Percentiles rank a stretch among this genome's conserved stretches.
These are phyloP conservation scores for Leucoma salicis DNA, from an alignment of 2,888 invertebrate genomes.

Conservation along the genomic window DNA sequence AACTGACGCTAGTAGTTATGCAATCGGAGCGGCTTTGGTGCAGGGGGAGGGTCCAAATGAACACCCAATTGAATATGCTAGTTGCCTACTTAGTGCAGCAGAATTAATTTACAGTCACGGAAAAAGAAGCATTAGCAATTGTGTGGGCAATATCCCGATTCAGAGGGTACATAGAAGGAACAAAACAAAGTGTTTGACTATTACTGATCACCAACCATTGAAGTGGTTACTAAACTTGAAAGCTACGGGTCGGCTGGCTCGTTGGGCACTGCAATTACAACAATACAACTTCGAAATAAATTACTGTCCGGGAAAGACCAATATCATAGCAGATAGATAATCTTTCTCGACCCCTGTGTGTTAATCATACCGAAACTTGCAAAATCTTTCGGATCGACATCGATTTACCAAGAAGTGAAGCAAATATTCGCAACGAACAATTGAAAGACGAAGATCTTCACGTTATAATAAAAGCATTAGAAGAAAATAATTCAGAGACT, in stretches of 20 bases:
- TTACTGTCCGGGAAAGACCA: constrained; percentile 46
- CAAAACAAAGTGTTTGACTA: constrained; percentile 36
- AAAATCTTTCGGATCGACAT: constrained; percentile 7
- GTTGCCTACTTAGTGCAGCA: too few relatives aligned
- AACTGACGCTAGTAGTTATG: too few relatives aligned
- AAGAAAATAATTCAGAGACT: background rate
- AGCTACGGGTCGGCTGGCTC: constrained; percentile 48
- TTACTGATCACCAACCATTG: constrained; percentile 62
- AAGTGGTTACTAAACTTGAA: constrained; percentile 49
- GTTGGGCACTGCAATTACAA: constrained; percentile 58
- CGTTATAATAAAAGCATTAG: constrained; percentile 1
- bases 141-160: too few relatives aligned
- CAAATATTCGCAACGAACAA: constrained; percentile 1
- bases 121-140: too few relatives aligned
- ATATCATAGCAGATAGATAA: constrained; percentile 51
- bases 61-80: too few relatives aligned
- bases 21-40: too few relatives aligned
- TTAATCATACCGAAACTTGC: background rate
- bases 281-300: constrained; percentile 45
- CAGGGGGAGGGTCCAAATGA: too few relatives aligned
- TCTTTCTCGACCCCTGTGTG: constrained; percentile 4
- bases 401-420: background rate
- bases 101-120: too few relatives aligned
- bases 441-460: constrained; percentile 2
- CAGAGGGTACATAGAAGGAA: constrained; percentile 39